Percentiles rank a stretch among this genome's conserved stretches.
Conservation (phyloP, 64 coral and sea anemone species). For the Pocillopora damicornis region DNA sequence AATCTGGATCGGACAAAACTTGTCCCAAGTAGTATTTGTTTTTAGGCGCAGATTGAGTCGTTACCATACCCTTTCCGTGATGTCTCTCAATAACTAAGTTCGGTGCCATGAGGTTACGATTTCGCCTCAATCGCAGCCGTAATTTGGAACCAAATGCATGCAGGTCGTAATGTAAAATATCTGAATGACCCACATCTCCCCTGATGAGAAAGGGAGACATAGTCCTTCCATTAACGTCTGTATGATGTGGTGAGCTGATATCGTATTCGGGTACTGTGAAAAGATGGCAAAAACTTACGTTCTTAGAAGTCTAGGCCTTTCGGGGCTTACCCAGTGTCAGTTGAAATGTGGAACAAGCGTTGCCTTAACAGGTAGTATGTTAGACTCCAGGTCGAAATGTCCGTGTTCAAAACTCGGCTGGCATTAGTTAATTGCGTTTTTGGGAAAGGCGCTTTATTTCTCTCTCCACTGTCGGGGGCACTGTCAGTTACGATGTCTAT, state of each 20-base stretch:
- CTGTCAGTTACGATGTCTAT: too few species aligned
- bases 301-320: too few species aligned
- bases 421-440: too few species aligned
- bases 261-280: constrained; percentile 56
- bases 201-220: not conserved
- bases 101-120: not conserved
- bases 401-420: too few species aligned
- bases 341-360: too few species aligned
- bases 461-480: too few species aligned
- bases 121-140: constrained; percentile 26
- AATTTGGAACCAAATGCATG: constrained; percentile 31
- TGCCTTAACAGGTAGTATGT: too few species aligned
- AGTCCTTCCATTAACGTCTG: constrained; percentile 9
- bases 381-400: too few species aligned
- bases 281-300: not conserved
- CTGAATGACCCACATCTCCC: not conserved
- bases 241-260: constrained; percentile 9
- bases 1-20: constrained; percentile 36
- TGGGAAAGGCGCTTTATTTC: too few species aligned
- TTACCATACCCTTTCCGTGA: constrained; percentile 12
- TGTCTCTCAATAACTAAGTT: constrained; percentile 15
- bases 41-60: not conserved
- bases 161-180: constrained; percentile 20
- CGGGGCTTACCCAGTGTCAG: too few species aligned
- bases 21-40: constrained; percentile 40